Percentiles rank a stretch among this genome's conserved stretches.
Evolutionary conservation across 2,888 invertebrate species (phyloP).

Genomic region (Rhamphomyia laevipes): DNA sequence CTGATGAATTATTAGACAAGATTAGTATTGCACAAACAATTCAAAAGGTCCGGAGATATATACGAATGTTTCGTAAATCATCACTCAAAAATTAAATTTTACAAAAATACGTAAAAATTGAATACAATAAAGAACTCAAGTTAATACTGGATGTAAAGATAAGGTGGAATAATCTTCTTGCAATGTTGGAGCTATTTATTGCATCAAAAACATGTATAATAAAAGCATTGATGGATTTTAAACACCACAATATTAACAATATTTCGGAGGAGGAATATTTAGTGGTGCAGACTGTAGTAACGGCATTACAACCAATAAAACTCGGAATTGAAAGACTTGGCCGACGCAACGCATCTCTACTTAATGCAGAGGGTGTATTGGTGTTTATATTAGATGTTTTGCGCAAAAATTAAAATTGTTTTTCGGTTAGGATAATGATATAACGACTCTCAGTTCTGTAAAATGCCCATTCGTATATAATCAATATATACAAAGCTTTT

Average conservation of each 20-base stretch:
- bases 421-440: background rate
- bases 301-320: background rate
- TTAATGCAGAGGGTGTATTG: background rate
- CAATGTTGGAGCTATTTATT: slow-evolving; percentile 11
- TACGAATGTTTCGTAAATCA: background rate
- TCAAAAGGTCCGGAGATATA: background rate
- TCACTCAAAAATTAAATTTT: slow-evolving; percentile 11
- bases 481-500: too few relatives aligned
- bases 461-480: too few relatives aligned
- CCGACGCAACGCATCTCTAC: background rate
- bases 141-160: slow-evolving; percentile 10
- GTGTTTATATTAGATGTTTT: background rate
- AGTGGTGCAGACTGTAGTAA: background rate
- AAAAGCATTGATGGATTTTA: background rate
- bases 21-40: background rate
- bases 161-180: slow-evolving; percentile 12
- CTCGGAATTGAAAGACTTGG: background rate
- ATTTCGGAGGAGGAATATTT: background rate
- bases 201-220: background rate
- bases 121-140: slow-evolving; percentile 10
- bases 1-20: background rate
- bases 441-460: too few relatives aligned
- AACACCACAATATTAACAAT: background rate
- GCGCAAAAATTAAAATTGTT: background rate
- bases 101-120: slow-evolving; percentile 10